Base-by-base conservation (phyloP, 2,797 vertebrate species). In the Pteropus rufus region DNA sequence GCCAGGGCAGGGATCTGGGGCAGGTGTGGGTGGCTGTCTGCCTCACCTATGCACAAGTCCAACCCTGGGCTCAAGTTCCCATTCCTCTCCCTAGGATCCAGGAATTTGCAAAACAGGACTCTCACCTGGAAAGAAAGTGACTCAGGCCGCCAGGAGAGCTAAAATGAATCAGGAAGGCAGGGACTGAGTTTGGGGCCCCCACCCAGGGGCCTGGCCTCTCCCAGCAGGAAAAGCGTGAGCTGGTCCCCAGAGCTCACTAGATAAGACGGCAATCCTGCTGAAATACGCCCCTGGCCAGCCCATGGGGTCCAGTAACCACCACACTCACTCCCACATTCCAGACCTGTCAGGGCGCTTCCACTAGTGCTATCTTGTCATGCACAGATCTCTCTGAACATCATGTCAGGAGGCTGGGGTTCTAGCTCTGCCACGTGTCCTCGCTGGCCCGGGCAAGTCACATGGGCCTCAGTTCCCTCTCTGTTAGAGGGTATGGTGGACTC, bases 131-230 rank as follows among this genome's bases (percentile, higher is more conserved):
- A 96, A 96, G 95, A 96, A 94, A 94, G 77, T 98, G 96, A 97
- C 92, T 97, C 97, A 97, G 89, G 87, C 54, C 8, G 12, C 91
- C 85, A 52, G 85, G 60, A 97, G 91, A 94, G 52, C 73, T 89
- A 72, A 72, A 70, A 95, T 97, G 97, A 97, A 97, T 96, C 97
- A 97, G 93, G 95, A 31, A 96, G 95, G 94, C 94, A 95, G 91
- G 88, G 76, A 84, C 67, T 39, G 87, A 70, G 67, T 5, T 14
- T 7, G 31, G 26, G 65, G 95, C 44, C 80, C 75, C 94, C 95
- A 93, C 95, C 97, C 97, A 94, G 83, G 81, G 83, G 54, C 85
- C 79, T 16, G 46, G 46, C 91, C 93, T 96, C 95, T 97, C 95
- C 91, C 92, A 93, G 85, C 85, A 73, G 93, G 96, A 92, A 97